Base-by-base conservation (phyloP, 2,113 vertebrate species). In the Glaucidium brasilianum region DNA sequence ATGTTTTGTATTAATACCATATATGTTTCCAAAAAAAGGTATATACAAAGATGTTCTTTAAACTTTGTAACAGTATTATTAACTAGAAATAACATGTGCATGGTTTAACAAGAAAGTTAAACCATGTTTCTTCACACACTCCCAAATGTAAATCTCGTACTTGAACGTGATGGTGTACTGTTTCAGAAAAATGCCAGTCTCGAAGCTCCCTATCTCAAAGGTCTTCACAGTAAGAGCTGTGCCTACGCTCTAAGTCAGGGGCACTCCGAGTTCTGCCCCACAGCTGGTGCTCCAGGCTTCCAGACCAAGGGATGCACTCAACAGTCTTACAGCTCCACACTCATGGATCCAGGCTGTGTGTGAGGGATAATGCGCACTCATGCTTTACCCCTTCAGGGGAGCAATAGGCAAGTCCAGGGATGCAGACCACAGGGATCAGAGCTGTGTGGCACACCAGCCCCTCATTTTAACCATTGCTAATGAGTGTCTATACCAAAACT, bases 121-220 rank as follows among this genome's bases (percentile, higher is more conserved):
- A 27, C 52, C 5, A 7, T 25, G 27, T 56, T 91, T 80, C 64
- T 71, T 82, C 29, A 66, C 13, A 20, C 13, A 25, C 12, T 37
- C 37, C 12, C 26, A 43, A 29, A 9, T 34, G 27, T 72, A 71
- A 78, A 50, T 59, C 43, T 77, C 29, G 32, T 9, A 55, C 49
- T 34, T 52, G 43, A 83, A 37, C 0, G 1, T 59, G 21, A 72
- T 0, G 0, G 27, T 32, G 11, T 10, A 32, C 59, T 3, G 18
- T 47, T 63, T 37, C 43, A 45, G 43, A 69, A 74, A 91, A 83
- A 35, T 2, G 25, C 34, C 39, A 25, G 6, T 12, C 41, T 41
- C 7, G 49, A 79, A 73, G 72, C 25, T 76, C 62, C 49, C 41
- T 6, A 12, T 53, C 84, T 74, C 64, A 50, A 32, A 59, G 34